Evolutionary conservation across 2,113 vertebrate species (phyloP), one percentile per base, ranked within the genome.

Genomic region (Daphoenositta chrysoptera): DNA sequence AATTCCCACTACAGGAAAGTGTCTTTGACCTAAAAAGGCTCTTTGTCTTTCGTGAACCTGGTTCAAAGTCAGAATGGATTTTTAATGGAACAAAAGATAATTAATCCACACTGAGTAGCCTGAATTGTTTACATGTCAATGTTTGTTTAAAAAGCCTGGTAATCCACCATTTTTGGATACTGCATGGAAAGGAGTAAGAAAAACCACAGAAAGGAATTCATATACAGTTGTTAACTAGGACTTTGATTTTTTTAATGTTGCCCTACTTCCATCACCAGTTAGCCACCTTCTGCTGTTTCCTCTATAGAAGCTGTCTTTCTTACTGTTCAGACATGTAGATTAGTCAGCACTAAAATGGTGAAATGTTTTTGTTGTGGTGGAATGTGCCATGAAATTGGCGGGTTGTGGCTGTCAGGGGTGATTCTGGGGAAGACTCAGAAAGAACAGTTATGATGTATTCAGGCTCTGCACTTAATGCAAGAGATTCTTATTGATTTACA

Each of bases 371-470:
- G 10, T 40, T 0, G 1, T 54, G 18, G 7, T 88, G 31, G 26
- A 79, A 66, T n/a, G 27, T 71, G 20, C 13, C 6, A 19, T 4
- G 4, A 18, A 77, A 39, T 31, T 40, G 17, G 8, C 23, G 83
- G 10, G 3, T 54, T 85, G 40, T 82, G 92, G 60, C 61, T 54
- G 7, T 79, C 15, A 48, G 44, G 15, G 8, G 4, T 0, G 0
- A 6, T 53, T 76, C 22, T 1, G 1, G 15, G 33, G 15, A 79
- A 64, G 68, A 76, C 35, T 71, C 35, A 28, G 42, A 72, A 85
- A 70, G 44, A 44, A 4, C 0, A 3, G 11, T 86, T 47, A n/a
- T 11, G 9, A 19, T 42, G 10, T 66, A 30, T 61, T 76, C 18
- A 60, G 54, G 14, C 53, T 83, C 44, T 80, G 23, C n/a, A 69